These are phyloP conservation scores for Hermodice carunculata DNA, from an alignment of 2,888 invertebrate species.

Conservation along the genomic window DNA sequence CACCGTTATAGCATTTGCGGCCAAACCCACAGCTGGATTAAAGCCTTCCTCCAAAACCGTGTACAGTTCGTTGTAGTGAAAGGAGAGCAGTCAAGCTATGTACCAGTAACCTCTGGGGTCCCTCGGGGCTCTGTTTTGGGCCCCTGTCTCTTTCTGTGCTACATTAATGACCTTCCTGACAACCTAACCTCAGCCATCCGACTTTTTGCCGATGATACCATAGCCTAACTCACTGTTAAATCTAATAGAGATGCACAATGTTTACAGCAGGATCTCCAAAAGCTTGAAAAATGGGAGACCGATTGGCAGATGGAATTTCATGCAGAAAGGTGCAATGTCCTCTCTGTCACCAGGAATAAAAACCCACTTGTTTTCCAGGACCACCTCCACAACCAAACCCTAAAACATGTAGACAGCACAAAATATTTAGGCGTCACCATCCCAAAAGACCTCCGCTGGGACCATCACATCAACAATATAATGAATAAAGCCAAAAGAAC, in stretches of 20 bases:
- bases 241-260: too few relatives aligned
- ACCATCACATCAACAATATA: neutral
- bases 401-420: neutral
- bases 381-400: neutral
- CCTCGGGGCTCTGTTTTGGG: neutral
- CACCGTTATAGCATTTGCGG: neutral
- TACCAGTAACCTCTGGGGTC: neutral
- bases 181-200: neutral
- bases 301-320: constrained; percentile 36
- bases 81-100: neutral
- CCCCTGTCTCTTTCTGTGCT: neutral
- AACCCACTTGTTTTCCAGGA: neutral
- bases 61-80: neutral
- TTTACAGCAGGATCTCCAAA: too few relatives aligned
- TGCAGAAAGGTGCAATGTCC: constrained; percentile 27
- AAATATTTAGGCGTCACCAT: neutral
- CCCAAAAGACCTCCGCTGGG: neutral
- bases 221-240: neutral
- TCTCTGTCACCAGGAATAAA: neutral
- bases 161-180: neutral
- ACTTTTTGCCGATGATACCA: neutral
- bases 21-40: neutral
- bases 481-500: neutral
- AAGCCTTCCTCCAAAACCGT: neutral
- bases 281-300: too few relatives aligned